phyloP scores from a whole-genome alignment of 2,888 invertebrate genomes.

The Cactoblastis cactorum region DNA sequence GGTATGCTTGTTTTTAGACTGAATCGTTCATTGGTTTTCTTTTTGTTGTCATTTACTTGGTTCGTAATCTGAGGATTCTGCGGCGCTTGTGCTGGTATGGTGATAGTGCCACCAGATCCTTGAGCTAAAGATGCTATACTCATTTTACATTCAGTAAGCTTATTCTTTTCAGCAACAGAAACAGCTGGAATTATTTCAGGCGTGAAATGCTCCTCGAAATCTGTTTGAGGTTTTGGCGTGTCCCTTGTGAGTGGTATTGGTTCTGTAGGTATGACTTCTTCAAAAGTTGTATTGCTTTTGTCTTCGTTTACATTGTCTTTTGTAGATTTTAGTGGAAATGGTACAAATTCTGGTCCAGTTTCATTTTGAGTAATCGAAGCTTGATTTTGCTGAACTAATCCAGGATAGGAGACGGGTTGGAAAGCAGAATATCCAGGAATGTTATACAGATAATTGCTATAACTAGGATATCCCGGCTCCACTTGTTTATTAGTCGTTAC shows the following conservation, averaged over 20 bases:
- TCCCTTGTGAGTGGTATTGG: constrained; percentile 25
- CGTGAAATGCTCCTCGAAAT: constrained; percentile 64
- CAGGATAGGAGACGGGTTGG: constrained; percentile 59
- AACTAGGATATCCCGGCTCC: constrained; percentile 57
- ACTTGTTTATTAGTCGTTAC: constrained; percentile 53
- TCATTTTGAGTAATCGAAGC: constrained; percentile 35
- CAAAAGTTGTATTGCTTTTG: constrained; percentile 19
- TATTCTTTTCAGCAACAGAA: constrained; percentile 32
- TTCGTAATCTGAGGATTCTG: constrained; percentile 30
- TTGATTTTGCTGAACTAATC: constrained; percentile 38
- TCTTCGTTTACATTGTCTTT: constrained; percentile 32
- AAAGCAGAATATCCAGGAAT: constrained; percentile 72
- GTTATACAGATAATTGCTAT: constrained; percentile 61
- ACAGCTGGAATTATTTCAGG: constrained; percentile 51
- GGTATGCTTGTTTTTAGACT: constrained; percentile 74
- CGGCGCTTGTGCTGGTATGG: constrained; percentile 33
- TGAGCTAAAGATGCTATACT: constrained; percentile 54
- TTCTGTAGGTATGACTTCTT: constrained; percentile 28
- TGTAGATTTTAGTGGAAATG: constrained; percentile 26
- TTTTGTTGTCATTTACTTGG: constrained; percentile 43
- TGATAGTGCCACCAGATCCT: constrained; percentile 53
- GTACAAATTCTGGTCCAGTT: constrained; percentile 35
- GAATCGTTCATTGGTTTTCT: constrained; percentile 58
- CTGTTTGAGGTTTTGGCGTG: constrained; percentile 40
- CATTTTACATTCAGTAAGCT: constrained; percentile 48